Evolutionary conservation across 2,888 invertebrate species (phyloP), one percentile per base, ranked within the genome.

Genomic region (Hemithea aestivaria): DNA sequence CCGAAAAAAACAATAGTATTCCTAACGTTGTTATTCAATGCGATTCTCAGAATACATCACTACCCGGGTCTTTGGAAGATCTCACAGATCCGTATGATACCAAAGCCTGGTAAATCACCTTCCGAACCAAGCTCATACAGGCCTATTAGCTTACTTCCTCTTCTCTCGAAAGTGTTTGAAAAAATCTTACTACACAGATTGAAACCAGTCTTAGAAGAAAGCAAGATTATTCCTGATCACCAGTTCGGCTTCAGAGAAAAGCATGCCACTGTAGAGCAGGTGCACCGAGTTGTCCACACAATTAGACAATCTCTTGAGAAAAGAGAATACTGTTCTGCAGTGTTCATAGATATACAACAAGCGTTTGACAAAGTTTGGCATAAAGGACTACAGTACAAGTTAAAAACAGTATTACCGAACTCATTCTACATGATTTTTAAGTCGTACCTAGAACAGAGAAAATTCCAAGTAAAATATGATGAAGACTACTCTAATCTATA

Each of bases 61-160:
- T 48, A 32, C 20, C 44, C 48, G 5, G 8, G 6, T 1, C 7
- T 41, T 1, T 53, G 45, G 49, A 56, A 51, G 35, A 38, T 53
- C 0, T 48, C 51, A 0, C 34, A 45, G 25, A 51, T 55, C 12
- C 27, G 33, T 6, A 48, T 51, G 46, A 35, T 51, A 1, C 34
- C 20, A 5, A 52, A 56, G 35, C 24, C 28, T 3, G 56, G n/a
- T n/a, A n/a, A n/a, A n/a, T n/a, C n/a, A n/a, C n/a, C n/a, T n/a
- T n/a, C n/a, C n/a, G n/a, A n/a, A 12, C 27, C 34, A 5, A 40
- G 40, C 16, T 49, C 51, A n/a, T 45, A 48, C 20, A 31, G 46
- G 12, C 51, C 47, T 0, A 45, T 50, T 6, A 48, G 52, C 16
- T 30, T 54, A 6, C 26, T 54, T 3, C 45, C 48, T 1, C 20